A percentile compares a stretch with the other conserved stretches of the same genome.
These are phyloP conservation scores for Dascillus cervinus DNA, from an alignment of 2,888 invertebrate species.

Conservation along the genomic window DNA sequence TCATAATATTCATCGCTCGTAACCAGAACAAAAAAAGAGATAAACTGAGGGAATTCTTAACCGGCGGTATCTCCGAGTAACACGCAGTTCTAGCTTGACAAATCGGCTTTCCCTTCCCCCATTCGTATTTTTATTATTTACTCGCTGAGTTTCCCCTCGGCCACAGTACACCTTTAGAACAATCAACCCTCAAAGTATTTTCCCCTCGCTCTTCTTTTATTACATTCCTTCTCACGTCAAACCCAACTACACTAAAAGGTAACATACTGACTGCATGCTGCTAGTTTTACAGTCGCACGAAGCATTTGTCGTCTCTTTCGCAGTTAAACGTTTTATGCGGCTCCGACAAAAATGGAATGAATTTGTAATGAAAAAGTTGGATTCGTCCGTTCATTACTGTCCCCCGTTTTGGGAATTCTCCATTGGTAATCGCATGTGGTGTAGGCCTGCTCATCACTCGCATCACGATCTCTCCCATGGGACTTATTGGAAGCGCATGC, in stretches of 20 bases:
- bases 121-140: slow-evolving; percentile 18
- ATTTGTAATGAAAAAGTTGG: slow-evolving; percentile 9
- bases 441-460: slow-evolving; percentile 30
- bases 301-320: background rate
- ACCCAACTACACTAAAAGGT: slow-evolving; percentile 36
- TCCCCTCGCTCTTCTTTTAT: slow-evolving; percentile 35
- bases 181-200: slow-evolving; percentile 28
- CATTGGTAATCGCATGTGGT: slow-evolving; percentile 29
- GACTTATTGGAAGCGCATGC: slow-evolving; percentile 32
- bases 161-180: slow-evolving; percentile 22
- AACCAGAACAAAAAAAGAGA: slow-evolving; percentile 8
- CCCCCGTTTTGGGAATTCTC: slow-evolving; percentile 16
- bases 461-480: slow-evolving; percentile 34
- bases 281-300: slow-evolving; percentile 3
- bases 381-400: slow-evolving; percentile 16
- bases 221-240: slow-evolving; percentile 39
- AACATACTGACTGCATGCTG: slow-evolving; percentile 31
- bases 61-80: slow-evolving; percentile 8
- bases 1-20: slow-evolving; percentile 5
- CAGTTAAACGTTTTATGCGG: background rate
- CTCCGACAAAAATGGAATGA: background rate
- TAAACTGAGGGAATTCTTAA: slow-evolving; percentile 9
- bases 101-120: slow-evolving; percentile 9
- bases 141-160: slow-evolving; percentile 14
- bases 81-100: slow-evolving; percentile 13